Evolutionary conservation across 2,113 vertebrate genomes (phyloP), one percentile per base, ranked within the genome.

Genomic region (Myotis lucifugus): DNA sequence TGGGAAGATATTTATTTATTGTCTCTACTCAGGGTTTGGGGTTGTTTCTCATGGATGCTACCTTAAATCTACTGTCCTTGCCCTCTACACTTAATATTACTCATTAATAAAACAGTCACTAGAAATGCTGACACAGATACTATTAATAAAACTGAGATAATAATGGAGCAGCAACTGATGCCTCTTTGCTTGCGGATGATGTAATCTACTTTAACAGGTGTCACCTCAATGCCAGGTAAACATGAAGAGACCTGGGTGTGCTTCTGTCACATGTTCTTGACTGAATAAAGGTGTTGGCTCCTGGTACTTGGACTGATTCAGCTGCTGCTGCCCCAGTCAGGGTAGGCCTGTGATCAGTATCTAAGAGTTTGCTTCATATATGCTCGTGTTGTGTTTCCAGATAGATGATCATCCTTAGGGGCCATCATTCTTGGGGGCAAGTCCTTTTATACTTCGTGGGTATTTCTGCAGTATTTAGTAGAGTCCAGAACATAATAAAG

Each of bases 391-490:
- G 8, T 48, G 50, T 90, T 91, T 59, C 42, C 23, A 78, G 37
- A 18, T 23, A 82, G 76, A 70, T 5, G 27, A 46, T 17, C 10
- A 34, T 54, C 88, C 73, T 74, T 46, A 48, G 42, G 27, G 27
- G 73, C 8, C 3, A 48, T 29, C 40, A 29, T 76, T 56, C 40
- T 88, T n/a, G 11, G 17, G 42, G 18, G 8, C 40, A 56, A 61
- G 27, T 19, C 21, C 10, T 90, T 85, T 88, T n/a, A 40, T 3
- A 17, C 48, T 56, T 96, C 23, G 48, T 90, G 89, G 66, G 37
- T 66, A 87, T 94, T 95, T 93, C n/a, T 95, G 27, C 25, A 29
- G 4, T 72, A 66, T 40, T 81, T 90, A 69, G n/a, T 50, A 67
- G 61, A 93, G 72, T 72, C 29, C 25, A 78, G 77, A 83, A 34